Evolutionary conservation across 1,140 invertebrate genomes (phyloP), one percentile per base, ranked within the genome.

Genomic region (Limonius californicus): DNA sequence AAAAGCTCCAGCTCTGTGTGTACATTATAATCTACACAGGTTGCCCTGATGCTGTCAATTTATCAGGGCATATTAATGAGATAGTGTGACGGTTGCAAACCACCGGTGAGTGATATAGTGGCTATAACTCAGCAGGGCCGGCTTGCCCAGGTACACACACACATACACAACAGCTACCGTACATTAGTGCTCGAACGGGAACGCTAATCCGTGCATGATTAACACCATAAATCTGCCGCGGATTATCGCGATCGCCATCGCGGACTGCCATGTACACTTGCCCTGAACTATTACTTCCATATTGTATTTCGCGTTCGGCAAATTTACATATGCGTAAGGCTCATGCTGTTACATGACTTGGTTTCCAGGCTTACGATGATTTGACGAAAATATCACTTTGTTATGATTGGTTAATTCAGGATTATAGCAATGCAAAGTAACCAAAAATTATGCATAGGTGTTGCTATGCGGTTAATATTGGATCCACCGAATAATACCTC

Each of bases 211-310:
- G 77, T 68, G 74, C 78, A 81, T 82, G 81, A 83, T 82, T 82
- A 83, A 82, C 81, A 82, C 81, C 78, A 82, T 83, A 83, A 83
- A 83, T 84, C 82, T 81, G 79, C 76, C 77, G 74, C 68, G 74
- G 74, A 74, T 73, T 72, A 73, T 56, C 68, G 66, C 66, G 67
- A 70, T 72, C 67, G 68, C 68, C 67, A 70, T 72, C 67, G 66
- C 65, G 66, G 69, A 69, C 65, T 68, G 66, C 58, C 63, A 57
- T 54, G 57, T 63, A 55, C n/a, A 55, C 54, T 55, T 23, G 15
- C 18, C 2, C 4, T 55, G 21, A 55, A 32, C 54, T 55, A 55
- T 55, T 55, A 32, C 54, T 32, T 55, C 54, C 12, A 55, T 50
- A 50, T 50, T 19, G 45, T 50, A 19, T 14, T 7, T 12, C 45